Conservation (phyloP, 2,797 vertebrate genomes). For the Eupleurogrammus muticus region DNA sequence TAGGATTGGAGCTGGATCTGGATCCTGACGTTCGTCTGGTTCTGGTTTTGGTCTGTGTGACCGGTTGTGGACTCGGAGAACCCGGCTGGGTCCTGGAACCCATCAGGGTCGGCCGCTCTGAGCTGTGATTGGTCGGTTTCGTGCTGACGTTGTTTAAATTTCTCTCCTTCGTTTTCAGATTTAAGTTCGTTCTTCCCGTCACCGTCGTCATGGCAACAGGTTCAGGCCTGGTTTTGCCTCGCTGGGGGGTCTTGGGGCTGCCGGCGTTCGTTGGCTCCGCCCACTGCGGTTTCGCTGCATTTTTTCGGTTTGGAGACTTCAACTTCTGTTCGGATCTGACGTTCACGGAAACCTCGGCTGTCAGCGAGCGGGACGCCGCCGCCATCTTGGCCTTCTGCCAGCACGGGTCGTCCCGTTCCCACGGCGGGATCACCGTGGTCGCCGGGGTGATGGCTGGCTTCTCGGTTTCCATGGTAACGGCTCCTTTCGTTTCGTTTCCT, state of each 20-base stretch:
- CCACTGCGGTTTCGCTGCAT: slow-evolving; percentile 6
- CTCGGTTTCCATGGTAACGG: background rate
- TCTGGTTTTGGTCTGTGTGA: slow-evolving; percentile 14
- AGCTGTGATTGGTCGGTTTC: slow-evolving; percentile 19
- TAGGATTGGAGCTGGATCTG: slow-evolving; percentile 36
- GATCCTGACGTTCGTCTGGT: background rate
- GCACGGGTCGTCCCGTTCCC: slow-evolving; percentile 21
- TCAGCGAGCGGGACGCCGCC: slow-evolving; percentile 24
- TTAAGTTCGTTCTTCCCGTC: slow-evolving; percentile 22
- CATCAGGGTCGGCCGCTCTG: background rate
- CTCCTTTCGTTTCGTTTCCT: slow-evolving; percentile 8
- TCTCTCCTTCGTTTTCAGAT: slow-evolving; percentile 27
- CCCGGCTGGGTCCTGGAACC: slow-evolving; percentile 18
- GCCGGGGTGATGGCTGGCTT: background rate
- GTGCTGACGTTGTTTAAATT: slow-evolving; percentile 12
- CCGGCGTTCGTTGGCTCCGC: background rate
- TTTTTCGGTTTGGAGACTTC: slow-evolving; percentile 42
- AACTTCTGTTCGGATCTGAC: slow-evolving; percentile 10
- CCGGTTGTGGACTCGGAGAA: slow-evolving; percentile 43
- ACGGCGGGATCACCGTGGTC: slow-evolving; percentile 9
- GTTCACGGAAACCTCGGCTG: background rate
- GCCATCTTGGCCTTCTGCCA: slow-evolving; percentile 46
- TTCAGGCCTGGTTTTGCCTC: slow-evolving; percentile 7
- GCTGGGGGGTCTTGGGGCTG: slow-evolving; percentile 2
- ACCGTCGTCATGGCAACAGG: background rate